Evolutionary conservation across 2,797 vertebrate genomes (phyloP).

Genomic region (Rhincodon typus): DNA sequence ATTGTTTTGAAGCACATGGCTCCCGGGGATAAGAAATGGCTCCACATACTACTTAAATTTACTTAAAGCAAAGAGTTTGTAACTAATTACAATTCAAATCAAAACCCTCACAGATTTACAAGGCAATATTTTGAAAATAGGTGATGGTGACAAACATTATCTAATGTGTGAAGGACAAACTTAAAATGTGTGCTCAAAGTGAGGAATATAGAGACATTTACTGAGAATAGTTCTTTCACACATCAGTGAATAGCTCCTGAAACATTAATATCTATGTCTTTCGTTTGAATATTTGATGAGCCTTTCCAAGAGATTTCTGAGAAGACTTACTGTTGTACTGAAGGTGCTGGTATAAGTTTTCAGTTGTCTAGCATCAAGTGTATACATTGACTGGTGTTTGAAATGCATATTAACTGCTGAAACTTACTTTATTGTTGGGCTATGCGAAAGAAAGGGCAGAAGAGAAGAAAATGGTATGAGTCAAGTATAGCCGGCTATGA

Average conservation of each 20-base stretch:
- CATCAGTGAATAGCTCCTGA: not conserved
- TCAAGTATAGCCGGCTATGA: not conserved
- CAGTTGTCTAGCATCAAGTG: not conserved
- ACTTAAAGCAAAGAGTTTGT: not conserved
- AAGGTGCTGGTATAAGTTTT: not conserved
- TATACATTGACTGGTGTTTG: not conserved
- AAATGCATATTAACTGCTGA: not conserved
- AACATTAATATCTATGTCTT: not conserved
- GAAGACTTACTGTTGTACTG: not conserved
- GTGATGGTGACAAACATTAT: not conserved
- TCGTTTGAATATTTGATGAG: not conserved
- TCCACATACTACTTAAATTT: not conserved
- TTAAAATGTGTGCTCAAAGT: slow-evolving; percentile 9
- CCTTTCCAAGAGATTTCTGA: not conserved
- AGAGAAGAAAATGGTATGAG: not conserved
- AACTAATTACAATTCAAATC: not conserved
- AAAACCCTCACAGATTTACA: not conserved
- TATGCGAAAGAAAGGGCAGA: not conserved
- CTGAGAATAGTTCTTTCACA: slow-evolving; percentile 24
- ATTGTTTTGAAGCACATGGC: not conserved
- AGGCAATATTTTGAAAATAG: not conserved
- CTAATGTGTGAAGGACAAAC: not conserved
- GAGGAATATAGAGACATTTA: slow-evolving; percentile 1
- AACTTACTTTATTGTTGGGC: not conserved
- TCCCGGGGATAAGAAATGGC: not conserved